Base-by-base conservation (phyloP, 2,888 invertebrate species). In the Caenorhabditis sulstoni region DNA sequence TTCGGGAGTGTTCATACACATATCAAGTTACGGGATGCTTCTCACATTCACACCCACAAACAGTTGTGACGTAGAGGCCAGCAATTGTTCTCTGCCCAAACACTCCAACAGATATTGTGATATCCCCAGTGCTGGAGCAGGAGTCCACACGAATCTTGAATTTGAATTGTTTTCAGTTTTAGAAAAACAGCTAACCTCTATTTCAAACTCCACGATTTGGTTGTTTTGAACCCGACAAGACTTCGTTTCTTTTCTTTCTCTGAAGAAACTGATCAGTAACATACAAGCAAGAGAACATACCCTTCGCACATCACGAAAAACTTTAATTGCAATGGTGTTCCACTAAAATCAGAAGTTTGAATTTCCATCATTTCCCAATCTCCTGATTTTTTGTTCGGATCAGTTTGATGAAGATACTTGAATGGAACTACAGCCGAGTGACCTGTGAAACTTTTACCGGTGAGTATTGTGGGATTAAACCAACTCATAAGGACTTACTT, bases 11-110 rank as follows among this genome's bases (percentile, higher is more conserved):
- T 59, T 11, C 29, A 58, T 35, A 44, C 50, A 20, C 44, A 29
- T 44, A 45, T 5, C 4, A 45, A 22, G 45, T 67, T 61, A 77
- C 81, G 35, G 86, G 83, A 14, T 80, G 75, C 50, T 86, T 87
- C 50, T 90, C 90, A 74, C 90, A 90, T 29, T 90, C 89, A 71
- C 90, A 90, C 9, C 87, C 88, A 74, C 90, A 90, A 12, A 88
- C 61, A 12, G 90, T 87, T 7, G 87, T 86, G 37, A 89, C 81
- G 62, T 85, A 86, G 29, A 85, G 49, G 0, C 80, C 85, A 11
- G 76, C 62, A 52, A 84, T 79, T 23, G 80, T 79, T 35, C 74
- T 61, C 49, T 88, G 86, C 16, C 90, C 90, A 45, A 83, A 82
- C 44, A 90, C 83, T 22, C 90, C 88, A 20, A 90, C 81, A 2